Base-by-base conservation (phyloP, 1,140 invertebrate species). In the Heliothis virescens region DNA sequence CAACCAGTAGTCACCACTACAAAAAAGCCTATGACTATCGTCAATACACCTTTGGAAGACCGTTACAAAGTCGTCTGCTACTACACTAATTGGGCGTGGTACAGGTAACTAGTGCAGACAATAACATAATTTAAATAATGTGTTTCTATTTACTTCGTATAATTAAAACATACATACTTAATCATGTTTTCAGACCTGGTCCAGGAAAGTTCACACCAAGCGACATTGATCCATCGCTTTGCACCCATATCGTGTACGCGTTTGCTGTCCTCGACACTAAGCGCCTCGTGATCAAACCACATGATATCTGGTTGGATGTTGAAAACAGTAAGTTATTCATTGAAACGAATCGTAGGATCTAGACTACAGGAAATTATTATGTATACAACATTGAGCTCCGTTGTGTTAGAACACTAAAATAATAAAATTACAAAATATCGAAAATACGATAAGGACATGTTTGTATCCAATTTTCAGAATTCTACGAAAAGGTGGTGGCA, bases 41-140 rank as follows among this genome's bases (percentile, higher is more conserved):
- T 41, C 50, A 63, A 77, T 75, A 52, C 65, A 77, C 52, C 71
- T 85, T 29, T 75, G n/a, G 88, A 87, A 59, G 88, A 91, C 15
- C 86, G 95, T 67, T 97, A 95, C 81, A 96, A 97, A 95, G 95
- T 99, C 0, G 97, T 99, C 0, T 99, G 98, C 82, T 99, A 99
- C 88, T 99, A 98, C 87, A 98, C 98, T 0, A 99, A 98, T 86
- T 99, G 98, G 98, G 98, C 98, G 13, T 98, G 98, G 97, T 98
- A 98, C 86, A 96, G 94, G 94, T 95, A 89, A 80, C 63, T 82
- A 80, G 4, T 41, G 34, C 34, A 7, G 34, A 41, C 34, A 41
- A 41, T 41, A 9, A 7, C 3, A 21, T 75, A 67, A 12, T 15
- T 53, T 15, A n/a, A 53, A 53, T 57, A 57, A 0, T 21, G 7